Base-by-base conservation (phyloP, 2,797 vertebrate species). In the Siniperca undulata region DNA sequence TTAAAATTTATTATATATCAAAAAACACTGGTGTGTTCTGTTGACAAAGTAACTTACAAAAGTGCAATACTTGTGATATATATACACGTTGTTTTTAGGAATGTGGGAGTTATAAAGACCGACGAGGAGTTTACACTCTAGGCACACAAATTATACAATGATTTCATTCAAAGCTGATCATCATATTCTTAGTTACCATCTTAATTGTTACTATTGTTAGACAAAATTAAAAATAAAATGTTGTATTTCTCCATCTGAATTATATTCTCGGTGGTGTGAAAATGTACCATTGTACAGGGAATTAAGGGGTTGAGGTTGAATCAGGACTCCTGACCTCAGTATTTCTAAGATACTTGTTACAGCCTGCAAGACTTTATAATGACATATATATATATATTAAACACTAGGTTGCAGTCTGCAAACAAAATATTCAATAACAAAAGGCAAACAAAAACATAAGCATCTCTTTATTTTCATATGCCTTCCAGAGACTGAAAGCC, bases 401-500 rank as follows among this genome's bases (percentile, higher is more conserved):
- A 38, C 38, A 38, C 46, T 1, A 4, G 2, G n/a, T 16, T 65
- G 19, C 11, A 1, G 44, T 27, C 58, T 64, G 34, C 38, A 50
- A 59, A 73, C n/a, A 67, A 82, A 80, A 52, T 12, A 85, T 46
- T 78, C 13, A 74, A 80, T n/a, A 65, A 91, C 58, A 83, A 81
- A 78, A 82, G 73, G 46, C 67, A 77, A 78, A 88, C 70, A 78
- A 86, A 92, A 91, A 88, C 84, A 91, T 84, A 91, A 89, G 91
- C 89, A 87, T 91, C 64, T 90, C 82, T 95, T 95, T 94, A 94
- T 93, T 95, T 89, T 85, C 68, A 91, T 88, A 74, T 86, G 88
- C 88, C 86, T 92, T 94, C 91, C 91, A 91, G 87, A 86, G 89
- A 89, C 67, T 74, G 84, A 90, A 90, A 91, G 85, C 86, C 89